These are phyloP conservation scores for Pipa parva DNA, from an alignment of 2,113 vertebrate genomes.

Conservation along the genomic window DNA sequence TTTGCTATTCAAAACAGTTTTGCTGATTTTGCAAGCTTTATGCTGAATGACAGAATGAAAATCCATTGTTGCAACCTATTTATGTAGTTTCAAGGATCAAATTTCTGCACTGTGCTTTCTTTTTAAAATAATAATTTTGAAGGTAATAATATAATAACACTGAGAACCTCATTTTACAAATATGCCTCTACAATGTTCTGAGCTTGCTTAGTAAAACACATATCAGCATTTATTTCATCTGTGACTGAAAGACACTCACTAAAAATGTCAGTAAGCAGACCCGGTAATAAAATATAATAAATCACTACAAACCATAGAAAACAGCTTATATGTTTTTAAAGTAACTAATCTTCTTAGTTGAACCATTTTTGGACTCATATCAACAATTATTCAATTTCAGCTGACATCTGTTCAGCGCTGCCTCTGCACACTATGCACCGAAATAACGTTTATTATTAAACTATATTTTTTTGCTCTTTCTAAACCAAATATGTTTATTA, in stretches of 20 bases:
- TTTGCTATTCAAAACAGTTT: too few relatives aligned
- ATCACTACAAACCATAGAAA: constrained; percentile 8
- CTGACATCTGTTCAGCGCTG: constrained; percentile 17
- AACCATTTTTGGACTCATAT: constrained; percentile 19
- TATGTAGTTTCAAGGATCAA: not conserved
- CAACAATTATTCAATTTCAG: constrained; percentile 15
- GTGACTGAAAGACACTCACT: constrained; percentile 1
- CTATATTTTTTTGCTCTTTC: constrained; percentile 3
- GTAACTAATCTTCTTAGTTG: constrained; percentile 20
- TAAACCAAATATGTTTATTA: constrained; percentile 12
- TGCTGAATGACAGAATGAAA: not conserved
- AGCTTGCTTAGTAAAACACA: not conserved
- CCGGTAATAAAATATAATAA: constrained; percentile 11
- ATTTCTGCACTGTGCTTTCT: not conserved
- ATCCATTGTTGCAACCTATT: not conserved
- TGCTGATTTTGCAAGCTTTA: too few relatives aligned
- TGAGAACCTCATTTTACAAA: not conserved
- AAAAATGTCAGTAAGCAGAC: constrained; percentile 16
- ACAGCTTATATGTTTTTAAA: constrained; percentile 15
- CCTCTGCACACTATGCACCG: not conserved
- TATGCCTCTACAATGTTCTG: not conserved
- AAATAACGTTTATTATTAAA: constrained; percentile 19
- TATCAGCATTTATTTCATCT: constrained; percentile 9
- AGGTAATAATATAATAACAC: not conserved
- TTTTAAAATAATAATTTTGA: not conserved